Evolutionary conservation across 2,797 vertebrate genomes (phyloP), one percentile per base, ranked within the genome.

Genomic region (Poecilia velifera): DNA sequence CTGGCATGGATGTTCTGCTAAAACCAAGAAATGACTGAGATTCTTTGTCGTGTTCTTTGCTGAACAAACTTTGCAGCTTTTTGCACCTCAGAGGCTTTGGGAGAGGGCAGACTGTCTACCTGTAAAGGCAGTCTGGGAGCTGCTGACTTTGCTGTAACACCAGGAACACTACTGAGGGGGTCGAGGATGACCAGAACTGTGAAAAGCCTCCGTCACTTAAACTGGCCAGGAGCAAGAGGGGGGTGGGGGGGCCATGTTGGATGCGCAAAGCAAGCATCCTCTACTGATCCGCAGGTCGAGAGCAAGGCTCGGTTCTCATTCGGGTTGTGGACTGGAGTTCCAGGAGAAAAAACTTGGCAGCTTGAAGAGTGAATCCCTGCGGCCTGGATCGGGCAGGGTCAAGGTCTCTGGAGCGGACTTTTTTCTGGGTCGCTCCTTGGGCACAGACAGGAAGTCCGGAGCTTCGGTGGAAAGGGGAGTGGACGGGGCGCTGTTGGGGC

Each of bases 321-420:
- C 95, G 0, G 95, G 94, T 86, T 96, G 95, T 0, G 93, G 90
- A 74, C 93, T 91, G 87, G 95, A 94, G 90, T 95, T 96, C 95
- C 95, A 96, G 86, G 93, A 96, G 87, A 96, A 96, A 53, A 96
- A 94, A 88, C 84, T 95, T 82, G 95, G 91, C 66, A 96, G 93
- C 46, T 95, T 94, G 90, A 95, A 96, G 82, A 92, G 66, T 0
- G 95, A 96, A 84, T 96, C 93, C 84, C 95, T 92, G 79, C 95
- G 95, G 13, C 91, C 93, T 1, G 79, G 96, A 93, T 99, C 98
- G 6, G 98, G 98, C 92, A 99, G 97, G 16, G 98, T 99, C 90
- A 99, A 95, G 80, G 98, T 98, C 96, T 99, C 98, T 31, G 98
- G 98, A 46, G 98, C 98, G 0, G 98, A 99, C 90, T 99, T 99